These are phyloP conservation scores for Ooceraea biroi DNA, from an alignment of 1,140 invertebrate genomes.

Conservation along the genomic window DNA sequence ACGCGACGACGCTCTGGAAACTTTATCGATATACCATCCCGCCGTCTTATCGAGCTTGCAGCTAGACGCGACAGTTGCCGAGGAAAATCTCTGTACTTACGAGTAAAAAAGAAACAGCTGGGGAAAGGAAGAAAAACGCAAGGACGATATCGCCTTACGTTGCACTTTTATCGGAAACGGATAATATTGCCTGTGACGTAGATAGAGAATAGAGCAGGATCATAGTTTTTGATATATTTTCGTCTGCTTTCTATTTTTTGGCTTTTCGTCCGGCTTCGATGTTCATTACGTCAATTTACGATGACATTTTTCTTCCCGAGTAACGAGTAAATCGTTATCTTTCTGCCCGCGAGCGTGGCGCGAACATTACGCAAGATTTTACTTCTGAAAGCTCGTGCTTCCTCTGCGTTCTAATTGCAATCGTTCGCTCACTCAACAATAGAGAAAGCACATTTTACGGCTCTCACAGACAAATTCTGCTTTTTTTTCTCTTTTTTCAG, in stretches of 20 bases:
- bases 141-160: slow-evolving; percentile 38
- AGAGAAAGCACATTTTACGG: slow-evolving; percentile 25
- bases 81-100: slow-evolving; percentile 44
- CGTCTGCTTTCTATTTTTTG: background rate
- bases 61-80: slow-evolving; percentile 19
- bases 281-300: slow-evolving; percentile 70
- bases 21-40: slow-evolving; percentile 34
- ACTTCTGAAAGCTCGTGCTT: slow-evolving; percentile 21
- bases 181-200: slow-evolving; percentile 68
- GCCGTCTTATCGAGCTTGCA: slow-evolving; percentile 38
- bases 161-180: slow-evolving; percentile 72
- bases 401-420: slow-evolving; percentile 20
- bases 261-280: slow-evolving; percentile 25
- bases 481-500: slow-evolving; percentile 3
- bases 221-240: slow-evolving; percentile 10
- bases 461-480: background rate
- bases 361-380: slow-evolving; percentile 24
- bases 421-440: slow-evolving; percentile 1
- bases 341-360: background rate
- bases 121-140: slow-evolving; percentile 31
- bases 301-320: slow-evolving; percentile 61
- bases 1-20: slow-evolving; percentile 19
- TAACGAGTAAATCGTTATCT: background rate
- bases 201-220: slow-evolving; percentile 16
- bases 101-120: background rate